Evolutionary conservation across 1,140 invertebrate species (phyloP).

Genomic region (Mactra quadrangularis): DNA sequence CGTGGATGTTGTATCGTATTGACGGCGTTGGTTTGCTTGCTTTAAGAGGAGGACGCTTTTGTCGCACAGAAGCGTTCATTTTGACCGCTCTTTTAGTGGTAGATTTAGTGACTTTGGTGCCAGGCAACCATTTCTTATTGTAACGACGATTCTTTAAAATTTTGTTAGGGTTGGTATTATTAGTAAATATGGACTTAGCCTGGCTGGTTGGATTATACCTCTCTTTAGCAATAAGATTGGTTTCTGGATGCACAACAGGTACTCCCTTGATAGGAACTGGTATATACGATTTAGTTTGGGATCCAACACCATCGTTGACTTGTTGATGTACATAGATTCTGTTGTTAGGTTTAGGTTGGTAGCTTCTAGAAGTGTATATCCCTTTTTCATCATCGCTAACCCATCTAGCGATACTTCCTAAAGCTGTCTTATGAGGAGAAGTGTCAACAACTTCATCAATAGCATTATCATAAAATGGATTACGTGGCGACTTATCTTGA

Average conservation of each 20-base stretch:
- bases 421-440: too few species aligned
- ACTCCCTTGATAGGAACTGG: background rate
- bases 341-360: background rate
- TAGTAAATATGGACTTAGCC: conserved; percentile 40
- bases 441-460: background rate
- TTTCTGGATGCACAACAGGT: conserved; percentile 49
- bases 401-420: conserved; percentile 42
- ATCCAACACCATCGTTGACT: background rate
- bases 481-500: background rate
- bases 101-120: conserved; percentile 10
- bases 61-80: background rate
- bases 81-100: background rate
- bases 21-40: conserved; percentile 1
- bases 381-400: conserved; percentile 12
- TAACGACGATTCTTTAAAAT: conserved; percentile 1
- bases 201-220: conserved; percentile 31
- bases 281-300: background rate
- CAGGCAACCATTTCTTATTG: conserved; percentile 2
- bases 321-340: conserved; percentile 58
- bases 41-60: conserved; percentile 25
- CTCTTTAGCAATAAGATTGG: conserved; percentile 47
- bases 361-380: conserved; percentile 7
- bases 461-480: background rate
- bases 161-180: conserved; percentile 16
- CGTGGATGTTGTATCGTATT: conserved; percentile 47